Base-by-base conservation (phyloP, 2,888 invertebrate genomes). In the Tenthredo notha region DNA sequence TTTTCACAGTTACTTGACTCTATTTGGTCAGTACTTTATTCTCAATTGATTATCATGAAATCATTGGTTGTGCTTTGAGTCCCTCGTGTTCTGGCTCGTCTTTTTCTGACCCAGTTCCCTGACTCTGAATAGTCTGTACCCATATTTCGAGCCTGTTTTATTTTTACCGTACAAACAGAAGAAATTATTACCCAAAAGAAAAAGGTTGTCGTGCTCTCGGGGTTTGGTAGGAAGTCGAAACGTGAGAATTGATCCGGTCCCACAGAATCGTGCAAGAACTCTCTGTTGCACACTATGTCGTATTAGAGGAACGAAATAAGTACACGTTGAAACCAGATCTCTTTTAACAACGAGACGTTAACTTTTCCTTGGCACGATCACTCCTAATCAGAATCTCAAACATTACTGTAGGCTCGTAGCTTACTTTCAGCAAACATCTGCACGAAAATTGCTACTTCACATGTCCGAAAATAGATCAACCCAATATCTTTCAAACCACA, bases 311-410 rank as follows among this genome's bases (percentile, higher is more conserved):
- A 50, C n/a, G 77, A 54, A 77, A 77, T 77, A 54, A 50, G 77
- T n/a, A 50, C 77, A 54, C 50, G 47, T 47, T 54, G 50, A 54
- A 29, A 29, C 47, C 29, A 54, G 54, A 77, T 54, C 67, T 65
- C 67, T 65, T 61, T 85, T 80, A 78, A 80, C 67, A 65, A 78
- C 54, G 80, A 85, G 21, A 25, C 65, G 80, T 85, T 85, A 72
- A 85, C 58, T 70, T 80, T 85, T 85, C 72, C 78, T 54, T 70
- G 80, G 80, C 65, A 80, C 29, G 29, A 54, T 18, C 25, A 80
- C 29, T 61, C 40, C 58, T 80, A 80, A 80, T 80, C 61, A 37
- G 37, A 61, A 21, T 40, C 37, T 80, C 80, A 80, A 80, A 80
- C 80, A 40, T 58, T 37, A 21, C 21, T 40, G 37, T 74, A 74